phyloP scores from a whole-genome alignment of 64 coral and sea anemone species.

The Actinia equina region DNA sequence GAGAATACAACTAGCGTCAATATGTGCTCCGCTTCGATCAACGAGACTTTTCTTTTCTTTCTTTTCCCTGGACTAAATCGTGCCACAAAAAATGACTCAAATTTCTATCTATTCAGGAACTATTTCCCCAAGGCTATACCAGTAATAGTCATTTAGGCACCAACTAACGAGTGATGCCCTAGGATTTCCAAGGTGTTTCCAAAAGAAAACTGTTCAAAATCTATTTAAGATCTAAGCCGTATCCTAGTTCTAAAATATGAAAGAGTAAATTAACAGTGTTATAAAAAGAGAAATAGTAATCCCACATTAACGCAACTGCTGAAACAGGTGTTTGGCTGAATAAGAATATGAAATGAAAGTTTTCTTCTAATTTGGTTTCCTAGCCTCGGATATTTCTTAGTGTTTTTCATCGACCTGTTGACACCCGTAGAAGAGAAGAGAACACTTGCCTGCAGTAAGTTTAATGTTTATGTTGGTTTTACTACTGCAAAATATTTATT shows the following conservation, averaged over 20 bases:
- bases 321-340: not conserved
- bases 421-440: not conserved
- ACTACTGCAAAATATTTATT: constrained; percentile 5
- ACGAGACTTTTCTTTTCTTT: not conserved
- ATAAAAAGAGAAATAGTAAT: constrained; percentile 8
- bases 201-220: not conserved
- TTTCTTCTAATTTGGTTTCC: not conserved
- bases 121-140: not conserved
- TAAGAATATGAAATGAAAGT: constrained; percentile 3
- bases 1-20: not conserved
- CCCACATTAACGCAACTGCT: constrained; percentile 10
- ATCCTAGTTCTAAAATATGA: not conserved
- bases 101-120: constrained; percentile 8
- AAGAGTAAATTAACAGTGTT: constrained; percentile 3
- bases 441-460: not conserved
- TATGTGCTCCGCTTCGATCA: not conserved
- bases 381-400: not conserved
- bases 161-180: not conserved
- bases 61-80: not conserved
- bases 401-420: constrained; percentile 16
- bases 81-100: constrained; percentile 12
- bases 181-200: not conserved
- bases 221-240: not conserved
- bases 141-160: not conserved
- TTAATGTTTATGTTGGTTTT: not conserved